A percentile compares a stretch with the other conserved stretches of the same genome.
phyloP scores from a whole-genome alignment of 35 echinoderm and acorn worm species.

The Hemicentrotus pulcherrimus region DNA sequence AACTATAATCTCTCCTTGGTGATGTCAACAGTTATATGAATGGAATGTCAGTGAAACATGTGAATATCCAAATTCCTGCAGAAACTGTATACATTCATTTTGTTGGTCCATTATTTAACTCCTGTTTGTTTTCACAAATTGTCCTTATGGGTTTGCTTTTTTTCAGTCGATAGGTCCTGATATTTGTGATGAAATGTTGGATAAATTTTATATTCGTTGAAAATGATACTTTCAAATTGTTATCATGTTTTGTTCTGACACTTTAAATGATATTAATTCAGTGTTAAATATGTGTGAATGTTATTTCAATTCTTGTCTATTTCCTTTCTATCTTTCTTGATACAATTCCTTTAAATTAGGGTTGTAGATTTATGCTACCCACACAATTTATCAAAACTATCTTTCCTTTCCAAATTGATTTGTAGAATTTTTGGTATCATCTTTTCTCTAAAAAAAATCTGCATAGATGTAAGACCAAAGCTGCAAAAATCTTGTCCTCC shows the following conservation, averaged over 20 bases:
- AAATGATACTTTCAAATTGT: not conserved
- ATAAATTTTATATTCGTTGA: not conserved
- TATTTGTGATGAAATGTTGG: not conserved
- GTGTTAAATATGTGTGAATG: constrained; percentile 2
- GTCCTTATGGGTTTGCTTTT: not conserved
- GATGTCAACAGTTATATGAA: not conserved
- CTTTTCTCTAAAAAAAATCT: not conserved
- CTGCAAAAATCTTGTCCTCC: not conserved
- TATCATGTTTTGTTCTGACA: not conserved
- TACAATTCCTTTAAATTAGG: not conserved
- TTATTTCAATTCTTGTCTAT: not conserved
- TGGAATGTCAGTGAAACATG: not conserved
- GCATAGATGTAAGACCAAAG: not conserved
- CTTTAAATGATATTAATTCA: not conserved
- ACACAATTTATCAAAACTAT: not conserved
- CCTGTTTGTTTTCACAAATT: not conserved
- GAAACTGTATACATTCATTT: not conserved
- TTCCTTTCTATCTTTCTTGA: not conserved
- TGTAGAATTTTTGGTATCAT: not conserved
- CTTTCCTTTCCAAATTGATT: not conserved
- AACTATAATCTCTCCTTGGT: not conserved
- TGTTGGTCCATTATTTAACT: not conserved
- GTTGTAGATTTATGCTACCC: not conserved
- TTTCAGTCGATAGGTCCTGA: not conserved
- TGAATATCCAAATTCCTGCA: not conserved